Conservation (phyloP, 2,113 vertebrate species). For the Saguinus midas region DNA sequence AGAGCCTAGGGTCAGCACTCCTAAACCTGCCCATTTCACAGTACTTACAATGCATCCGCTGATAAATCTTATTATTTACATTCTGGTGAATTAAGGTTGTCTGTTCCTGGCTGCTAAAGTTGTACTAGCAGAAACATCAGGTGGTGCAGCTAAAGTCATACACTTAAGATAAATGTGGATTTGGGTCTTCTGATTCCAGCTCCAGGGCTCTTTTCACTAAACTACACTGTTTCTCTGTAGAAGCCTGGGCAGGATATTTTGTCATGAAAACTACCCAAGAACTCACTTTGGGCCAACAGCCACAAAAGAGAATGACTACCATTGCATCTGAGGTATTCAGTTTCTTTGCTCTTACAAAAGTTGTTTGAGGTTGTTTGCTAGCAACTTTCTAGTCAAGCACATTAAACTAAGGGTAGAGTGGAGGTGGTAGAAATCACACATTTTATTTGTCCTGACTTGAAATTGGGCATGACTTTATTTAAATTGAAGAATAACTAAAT, state of each 20-base stretch:
- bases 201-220: not conserved
- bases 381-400: not conserved
- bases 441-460: slow-evolving; percentile 28
- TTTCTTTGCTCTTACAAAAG: not conserved
- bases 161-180: not conserved
- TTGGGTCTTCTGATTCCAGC: not conserved
- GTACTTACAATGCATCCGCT: not conserved
- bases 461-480: not conserved
- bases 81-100: not conserved
- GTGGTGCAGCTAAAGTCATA: not conserved
- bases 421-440: too few species aligned
- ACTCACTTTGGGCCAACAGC: not conserved
- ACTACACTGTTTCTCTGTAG: not conserved
- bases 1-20: not conserved
- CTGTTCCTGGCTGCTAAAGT: not conserved
- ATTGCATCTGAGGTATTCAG: not conserved
- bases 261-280: not conserved
- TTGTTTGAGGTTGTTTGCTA: not conserved
- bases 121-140: not conserved
- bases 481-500: slow-evolving; percentile 20
- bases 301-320: not conserved
- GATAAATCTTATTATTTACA: not conserved
- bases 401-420: not conserved
- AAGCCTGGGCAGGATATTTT: not conserved
- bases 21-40: not conserved